Evolutionary conservation across 2,888 invertebrate genomes (phyloP).

Genomic region (Sarcophaga subvicina): DNA sequence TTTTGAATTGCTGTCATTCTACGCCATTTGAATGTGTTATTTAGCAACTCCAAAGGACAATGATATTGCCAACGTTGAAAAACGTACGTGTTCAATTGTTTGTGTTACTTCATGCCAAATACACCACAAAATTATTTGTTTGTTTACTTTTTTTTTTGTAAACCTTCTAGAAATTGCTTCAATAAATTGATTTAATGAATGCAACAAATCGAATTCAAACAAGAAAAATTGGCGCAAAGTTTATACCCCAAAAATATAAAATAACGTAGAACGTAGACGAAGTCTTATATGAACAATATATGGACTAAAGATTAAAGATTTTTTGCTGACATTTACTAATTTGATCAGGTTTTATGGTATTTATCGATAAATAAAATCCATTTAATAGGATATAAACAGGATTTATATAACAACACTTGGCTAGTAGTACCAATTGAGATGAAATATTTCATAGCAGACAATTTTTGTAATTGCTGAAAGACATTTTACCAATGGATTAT

Average conservation of each 20-base stretch:
- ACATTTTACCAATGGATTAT: no score
- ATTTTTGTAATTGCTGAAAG: no score
- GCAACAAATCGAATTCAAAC: conserved; percentile 47
- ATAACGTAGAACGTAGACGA: neutral
- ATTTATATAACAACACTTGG: no score
- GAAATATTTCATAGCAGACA: no score
- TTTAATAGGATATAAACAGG: no score
- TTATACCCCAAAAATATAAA: neutral
- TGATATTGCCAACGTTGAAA: neutral
- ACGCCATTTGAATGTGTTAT: neutral
- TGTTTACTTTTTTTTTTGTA: conserved; percentile 49
- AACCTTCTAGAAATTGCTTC: conserved; percentile 34
- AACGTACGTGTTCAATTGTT: neutral
- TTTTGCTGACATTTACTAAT: neutral
- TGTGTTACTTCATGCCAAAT: conserved; percentile 21
- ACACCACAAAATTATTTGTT: conserved; percentile 52
- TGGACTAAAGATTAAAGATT: neutral
- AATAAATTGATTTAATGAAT: conserved; percentile 50
- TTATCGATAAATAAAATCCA: no score
- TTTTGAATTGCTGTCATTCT: neutral
- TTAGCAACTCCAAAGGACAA: neutral
- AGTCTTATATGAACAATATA: neutral
- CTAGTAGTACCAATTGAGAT: no score
- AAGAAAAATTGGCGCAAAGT: neutral
- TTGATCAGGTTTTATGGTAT: no score